Evolutionary conservation across 2,888 invertebrate genomes (phyloP), one percentile per base, ranked within the genome.

Genomic region (Hololepta plana): DNA sequence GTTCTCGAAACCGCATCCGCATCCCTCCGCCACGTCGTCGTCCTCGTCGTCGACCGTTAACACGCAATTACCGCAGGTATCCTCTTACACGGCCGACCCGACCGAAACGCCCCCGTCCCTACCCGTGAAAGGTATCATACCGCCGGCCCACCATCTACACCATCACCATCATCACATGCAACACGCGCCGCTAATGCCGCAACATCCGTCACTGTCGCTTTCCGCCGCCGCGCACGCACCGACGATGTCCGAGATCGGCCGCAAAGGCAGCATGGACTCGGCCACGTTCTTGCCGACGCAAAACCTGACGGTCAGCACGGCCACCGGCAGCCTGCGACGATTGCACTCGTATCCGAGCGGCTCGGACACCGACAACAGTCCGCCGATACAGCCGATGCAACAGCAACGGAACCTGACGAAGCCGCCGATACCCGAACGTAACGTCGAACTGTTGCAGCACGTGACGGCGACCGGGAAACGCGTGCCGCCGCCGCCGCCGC

Each of bases 401-500:
- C 49, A n/a, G n/a, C n/a, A n/a, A n/a, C n/a, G n/a, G n/a, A n/a
- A n/a, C n/a, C n/a, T n/a, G n/a, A n/a, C n/a, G n/a, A 80, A 81
- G 51, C 84, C 84, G 26, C 82, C 84, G 20, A 70, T 82, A 31
- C 81, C 82, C 28, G 80, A 82, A 55, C 64, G 82, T 13, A 80
- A 80, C 46, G 70, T 74, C 19, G 81, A 82, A 47, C 57, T 81
- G 32, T 60, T 79, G 31, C 73, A 75, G 31, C 57, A 79, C 48
- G 69, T 74, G 22, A 45, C 44, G 17, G 38, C 40, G 10, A 65
- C 66, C 9, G 68, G 71, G 31, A 70, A 79, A 42, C 67, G 81
- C 27, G 72, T 81, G 22, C 87, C 87, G 4, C 88, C 87, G 10
- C 87, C 82, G n/a, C 82, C 88, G 15, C 87, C 87, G 14, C 87